These are phyloP conservation scores for Sipha maydis DNA, from an alignment of 2,888 invertebrate species.

Conservation along the genomic window DNA sequence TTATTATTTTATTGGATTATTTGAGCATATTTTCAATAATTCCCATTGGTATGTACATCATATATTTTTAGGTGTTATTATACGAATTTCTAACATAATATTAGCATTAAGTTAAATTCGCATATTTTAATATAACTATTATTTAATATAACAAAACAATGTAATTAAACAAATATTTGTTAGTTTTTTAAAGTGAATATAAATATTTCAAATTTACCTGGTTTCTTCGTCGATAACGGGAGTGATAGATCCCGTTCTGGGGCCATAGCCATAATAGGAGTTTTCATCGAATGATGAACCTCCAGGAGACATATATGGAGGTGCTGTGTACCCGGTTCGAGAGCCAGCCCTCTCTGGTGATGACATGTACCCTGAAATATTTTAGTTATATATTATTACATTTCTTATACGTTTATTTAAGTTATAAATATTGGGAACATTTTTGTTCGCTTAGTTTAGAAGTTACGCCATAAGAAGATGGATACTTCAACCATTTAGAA, in stretches of 20 bases:
- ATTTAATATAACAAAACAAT: too few species aligned
- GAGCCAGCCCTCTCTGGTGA: constrained; percentile 82
- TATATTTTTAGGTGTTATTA: too few species aligned
- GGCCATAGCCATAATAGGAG: constrained; percentile 83
- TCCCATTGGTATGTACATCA: too few species aligned
- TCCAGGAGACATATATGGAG: constrained; percentile 64
- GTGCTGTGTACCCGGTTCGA: constrained; percentile 65
- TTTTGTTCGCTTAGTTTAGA: not conserved
- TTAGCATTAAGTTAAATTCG: too few species aligned
- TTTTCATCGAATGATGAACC: constrained; percentile 69
- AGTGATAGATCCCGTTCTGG: constrained; percentile 77
- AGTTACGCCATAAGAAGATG: not conserved
- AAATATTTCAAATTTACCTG: constrained; percentile 71
- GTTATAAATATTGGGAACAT: not conserved
- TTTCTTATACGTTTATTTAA: not conserved
- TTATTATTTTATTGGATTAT: too few species aligned
- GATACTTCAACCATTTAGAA: not conserved
- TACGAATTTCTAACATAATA: too few species aligned
- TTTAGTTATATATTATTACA: not conserved
- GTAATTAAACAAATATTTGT: not conserved
- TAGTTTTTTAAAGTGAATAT: not conserved
- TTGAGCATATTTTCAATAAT: too few species aligned
- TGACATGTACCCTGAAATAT: constrained; percentile 78
- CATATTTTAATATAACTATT: too few species aligned
- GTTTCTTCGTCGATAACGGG: constrained; percentile 93